A percentile compares a stretch with the other conserved stretches of the same genome.
Evolutionary conservation across 2,888 invertebrate species (phyloP).

Genomic region (Polydesmus complanatus): DNA sequence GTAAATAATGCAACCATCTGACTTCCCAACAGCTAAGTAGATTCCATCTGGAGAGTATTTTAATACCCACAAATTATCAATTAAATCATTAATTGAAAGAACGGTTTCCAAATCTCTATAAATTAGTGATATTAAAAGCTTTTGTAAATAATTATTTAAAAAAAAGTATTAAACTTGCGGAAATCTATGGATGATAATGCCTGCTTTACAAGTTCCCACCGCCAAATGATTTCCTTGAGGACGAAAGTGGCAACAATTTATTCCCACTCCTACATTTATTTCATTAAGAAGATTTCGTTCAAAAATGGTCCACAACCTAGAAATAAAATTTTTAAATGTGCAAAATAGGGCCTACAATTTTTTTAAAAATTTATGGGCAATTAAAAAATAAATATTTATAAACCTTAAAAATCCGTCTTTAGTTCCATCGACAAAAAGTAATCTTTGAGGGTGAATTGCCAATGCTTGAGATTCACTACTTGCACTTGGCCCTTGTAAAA

Average conservation of each 20-base stretch:
- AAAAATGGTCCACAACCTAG: slow-evolving; percentile 29
- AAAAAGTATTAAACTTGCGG: slow-evolving; percentile 14
- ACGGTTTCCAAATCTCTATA: slow-evolving; percentile 31
- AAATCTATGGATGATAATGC: slow-evolving; percentile 16
- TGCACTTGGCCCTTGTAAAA: slow-evolving; percentile 30
- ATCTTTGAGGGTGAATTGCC: slow-evolving; percentile 29
- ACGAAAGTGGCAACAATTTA: slow-evolving; percentile 27
- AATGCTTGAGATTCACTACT: slow-evolving; percentile 37
- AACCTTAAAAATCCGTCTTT: slow-evolving; percentile 33
- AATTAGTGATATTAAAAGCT: not conserved
- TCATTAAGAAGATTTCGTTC: slow-evolving; percentile 28
- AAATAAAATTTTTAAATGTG: too few relatives aligned
- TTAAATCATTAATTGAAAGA: slow-evolving; percentile 30
- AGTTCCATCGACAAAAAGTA: slow-evolving; percentile 31
- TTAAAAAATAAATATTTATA: too few relatives aligned
- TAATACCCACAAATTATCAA: slow-evolving; percentile 34
- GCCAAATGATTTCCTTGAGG: slow-evolving; percentile 33
- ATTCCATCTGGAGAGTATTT: slow-evolving; percentile 35
- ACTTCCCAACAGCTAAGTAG: slow-evolving; percentile 34
- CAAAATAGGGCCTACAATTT: too few relatives aligned
- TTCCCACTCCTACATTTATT: slow-evolving; percentile 28
- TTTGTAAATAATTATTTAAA: not conserved
- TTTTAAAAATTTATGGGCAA: too few relatives aligned
- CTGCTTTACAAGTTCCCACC: slow-evolving; percentile 33
- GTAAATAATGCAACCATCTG: slow-evolving; percentile 36